Evolutionary conservation across 2,113 vertebrate genomes (phyloP).

Genomic region (Myiopsitta monachus): DNA sequence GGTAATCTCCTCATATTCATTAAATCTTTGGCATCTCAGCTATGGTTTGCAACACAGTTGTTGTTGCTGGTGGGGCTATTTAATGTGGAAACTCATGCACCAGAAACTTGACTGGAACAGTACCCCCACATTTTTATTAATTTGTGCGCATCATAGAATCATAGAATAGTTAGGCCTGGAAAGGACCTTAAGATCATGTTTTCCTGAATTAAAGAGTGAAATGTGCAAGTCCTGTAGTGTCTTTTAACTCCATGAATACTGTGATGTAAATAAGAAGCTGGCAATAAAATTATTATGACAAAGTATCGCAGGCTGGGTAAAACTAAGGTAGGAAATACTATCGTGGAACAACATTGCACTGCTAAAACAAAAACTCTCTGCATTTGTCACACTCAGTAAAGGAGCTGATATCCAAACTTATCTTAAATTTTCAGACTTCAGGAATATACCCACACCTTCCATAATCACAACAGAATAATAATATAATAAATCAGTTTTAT

Average conservation of each 20-base stretch:
- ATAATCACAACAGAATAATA: conserved; percentile 39
- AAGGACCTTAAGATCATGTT: no score
- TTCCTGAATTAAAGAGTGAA: background rate
- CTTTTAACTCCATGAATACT: background rate
- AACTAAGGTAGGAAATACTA: background rate
- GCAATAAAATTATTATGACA: background rate
- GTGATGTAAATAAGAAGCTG: background rate
- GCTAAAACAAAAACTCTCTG: background rate
- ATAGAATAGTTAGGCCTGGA: no score
- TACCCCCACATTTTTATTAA: background rate
- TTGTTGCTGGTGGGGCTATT: background rate
- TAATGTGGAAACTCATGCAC: background rate
- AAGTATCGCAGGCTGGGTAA: background rate
- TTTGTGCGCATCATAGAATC: background rate
- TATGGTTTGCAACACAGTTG: background rate
- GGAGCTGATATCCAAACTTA: conserved; percentile 2
- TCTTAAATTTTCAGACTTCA: conserved; percentile 43
- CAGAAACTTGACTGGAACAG: background rate
- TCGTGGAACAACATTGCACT: background rate
- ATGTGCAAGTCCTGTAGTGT: background rate
- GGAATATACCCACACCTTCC: background rate
- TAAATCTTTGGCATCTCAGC: background rate
- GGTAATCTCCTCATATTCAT: background rate
- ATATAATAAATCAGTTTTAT: conserved; percentile 44
- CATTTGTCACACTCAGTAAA: background rate